A percentile compares a stretch with the other conserved stretches of the same genome.
Evolutionary conservation across 2,797 vertebrate genomes (phyloP).

Genomic region (Eospalax fontanierii): DNA sequence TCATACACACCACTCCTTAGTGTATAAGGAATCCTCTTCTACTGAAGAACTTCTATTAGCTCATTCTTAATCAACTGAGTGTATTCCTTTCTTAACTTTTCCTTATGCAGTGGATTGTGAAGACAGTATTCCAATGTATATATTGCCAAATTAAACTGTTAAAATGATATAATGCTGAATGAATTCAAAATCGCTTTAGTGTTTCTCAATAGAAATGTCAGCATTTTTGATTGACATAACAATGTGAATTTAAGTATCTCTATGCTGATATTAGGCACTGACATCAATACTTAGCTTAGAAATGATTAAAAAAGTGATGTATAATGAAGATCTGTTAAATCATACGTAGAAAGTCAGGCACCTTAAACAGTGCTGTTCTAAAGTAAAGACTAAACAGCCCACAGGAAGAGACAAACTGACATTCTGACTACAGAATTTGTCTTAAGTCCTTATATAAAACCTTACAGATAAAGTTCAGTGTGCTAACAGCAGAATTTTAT

Average conservation of each 20-base stretch:
- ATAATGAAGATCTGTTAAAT: neutral
- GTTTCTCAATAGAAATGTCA: neutral
- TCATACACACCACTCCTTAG: neutral
- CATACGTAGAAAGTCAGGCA: neutral
- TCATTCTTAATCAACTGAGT: neutral
- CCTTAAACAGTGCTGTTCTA: neutral
- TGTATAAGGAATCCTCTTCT: neutral
- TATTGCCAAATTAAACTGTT: neutral
- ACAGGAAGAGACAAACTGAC: neutral
- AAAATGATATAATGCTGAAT: neutral
- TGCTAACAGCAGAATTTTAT: neutral
- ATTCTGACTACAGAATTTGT: neutral
- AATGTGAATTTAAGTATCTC: neutral
- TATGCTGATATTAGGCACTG: neutral
- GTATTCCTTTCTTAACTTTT: slow-evolving; percentile 12
- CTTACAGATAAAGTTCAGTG: neutral
- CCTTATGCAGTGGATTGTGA: neutral
- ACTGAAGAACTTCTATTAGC: neutral
- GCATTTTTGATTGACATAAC: neutral
- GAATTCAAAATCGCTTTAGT: neutral
- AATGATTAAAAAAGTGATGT: neutral
- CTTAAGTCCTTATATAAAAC: neutral
- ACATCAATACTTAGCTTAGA: neutral
- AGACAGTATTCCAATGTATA: neutral
- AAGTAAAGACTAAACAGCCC: neutral